Evolutionary conservation across 2,797 vertebrate species (phyloP).

Genomic region (Acipenser ruthenus): DNA sequence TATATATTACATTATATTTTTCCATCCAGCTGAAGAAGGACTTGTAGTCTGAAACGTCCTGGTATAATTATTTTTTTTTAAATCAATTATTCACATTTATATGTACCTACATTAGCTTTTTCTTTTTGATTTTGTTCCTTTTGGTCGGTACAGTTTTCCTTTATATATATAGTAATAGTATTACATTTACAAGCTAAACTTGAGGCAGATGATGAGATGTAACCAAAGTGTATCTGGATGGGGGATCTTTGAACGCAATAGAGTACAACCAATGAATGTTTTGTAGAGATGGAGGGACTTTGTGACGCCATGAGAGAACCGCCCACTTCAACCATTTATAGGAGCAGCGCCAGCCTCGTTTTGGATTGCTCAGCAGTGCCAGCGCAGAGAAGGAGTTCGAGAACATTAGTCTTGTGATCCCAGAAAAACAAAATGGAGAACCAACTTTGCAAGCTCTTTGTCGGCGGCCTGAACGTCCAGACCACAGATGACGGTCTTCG

Average conservation of each 20-base stretch:
- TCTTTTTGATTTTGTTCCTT: too few relatives aligned
- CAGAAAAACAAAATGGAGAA: conserved; percentile 52
- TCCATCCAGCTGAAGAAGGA: too few relatives aligned
- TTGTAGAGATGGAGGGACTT: background rate
- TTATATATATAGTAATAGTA: too few relatives aligned
- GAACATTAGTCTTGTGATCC: background rate
- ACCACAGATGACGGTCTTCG: conserved; percentile 89
- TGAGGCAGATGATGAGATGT: too few relatives aligned
- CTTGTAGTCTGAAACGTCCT: too few relatives aligned
- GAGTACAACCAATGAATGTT: conserved; percentile 12
- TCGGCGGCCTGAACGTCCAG: conserved; percentile 92
- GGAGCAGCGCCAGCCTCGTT: background rate
- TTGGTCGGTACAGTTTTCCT: too few relatives aligned
- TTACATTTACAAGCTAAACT: too few relatives aligned
- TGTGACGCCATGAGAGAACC: background rate
- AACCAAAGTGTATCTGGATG: too few relatives aligned
- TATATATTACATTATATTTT: too few relatives aligned
- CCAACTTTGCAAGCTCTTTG: conserved; percentile 72
- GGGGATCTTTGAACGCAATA: background rate
- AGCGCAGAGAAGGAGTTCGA: background rate
- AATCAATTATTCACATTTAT: too few relatives aligned
- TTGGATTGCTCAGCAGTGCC: background rate
- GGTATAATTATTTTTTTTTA: too few relatives aligned
- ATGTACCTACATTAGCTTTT: too few relatives aligned
- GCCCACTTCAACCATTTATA: conserved; percentile 19